Evolutionary conservation across 1,140 invertebrate genomes (phyloP).

Genomic region (Goniozus legneri): DNA sequence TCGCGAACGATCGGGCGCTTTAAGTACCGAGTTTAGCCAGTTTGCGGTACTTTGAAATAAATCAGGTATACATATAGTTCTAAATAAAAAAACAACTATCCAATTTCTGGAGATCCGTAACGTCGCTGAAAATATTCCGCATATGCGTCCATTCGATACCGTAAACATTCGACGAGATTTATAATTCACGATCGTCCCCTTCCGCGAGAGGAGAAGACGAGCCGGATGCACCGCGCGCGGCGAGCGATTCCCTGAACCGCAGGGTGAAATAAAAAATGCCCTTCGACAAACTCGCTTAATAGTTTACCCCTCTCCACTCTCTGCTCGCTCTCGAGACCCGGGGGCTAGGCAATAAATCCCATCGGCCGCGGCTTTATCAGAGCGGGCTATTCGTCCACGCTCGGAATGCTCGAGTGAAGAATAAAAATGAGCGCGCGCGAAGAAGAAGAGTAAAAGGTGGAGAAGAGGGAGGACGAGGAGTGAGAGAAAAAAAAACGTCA

Average conservation of each 20-base stretch:
- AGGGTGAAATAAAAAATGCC: not conserved
- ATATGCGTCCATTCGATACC: too few relatives aligned
- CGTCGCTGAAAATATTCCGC: too few relatives aligned
- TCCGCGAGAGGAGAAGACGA: not conserved
- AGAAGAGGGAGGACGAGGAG: slow-evolving; percentile 19
- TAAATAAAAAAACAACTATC: too few relatives aligned
- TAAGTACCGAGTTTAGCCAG: too few relatives aligned
- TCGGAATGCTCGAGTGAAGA: slow-evolving; percentile 26
- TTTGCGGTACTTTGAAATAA: too few relatives aligned
- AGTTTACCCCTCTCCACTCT: slow-evolving; percentile 32
- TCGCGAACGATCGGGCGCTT: too few relatives aligned
- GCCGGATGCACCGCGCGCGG: slow-evolving; percentile 7
- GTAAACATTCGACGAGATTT: too few relatives aligned
- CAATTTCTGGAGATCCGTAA: too few relatives aligned
- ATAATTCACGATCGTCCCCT: slow-evolving; percentile 14
- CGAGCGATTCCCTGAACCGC: slow-evolving; percentile 13
- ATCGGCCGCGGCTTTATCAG: slow-evolving; percentile 26
- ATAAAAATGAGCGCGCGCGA: not conserved
- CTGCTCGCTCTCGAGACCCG: slow-evolving; percentile 32
- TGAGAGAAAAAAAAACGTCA: slow-evolving; percentile 2
- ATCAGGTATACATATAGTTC: too few relatives aligned
- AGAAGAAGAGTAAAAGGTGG: not conserved
- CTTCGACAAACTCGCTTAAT: slow-evolving; percentile 25
- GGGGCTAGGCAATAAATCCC: slow-evolving; percentile 40
- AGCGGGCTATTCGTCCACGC: slow-evolving; percentile 28